Evolutionary conservation across 2,888 invertebrate species (phyloP), one percentile per base, ranked within the genome.

Genomic region (Sphaeridia pumilis): DNA sequence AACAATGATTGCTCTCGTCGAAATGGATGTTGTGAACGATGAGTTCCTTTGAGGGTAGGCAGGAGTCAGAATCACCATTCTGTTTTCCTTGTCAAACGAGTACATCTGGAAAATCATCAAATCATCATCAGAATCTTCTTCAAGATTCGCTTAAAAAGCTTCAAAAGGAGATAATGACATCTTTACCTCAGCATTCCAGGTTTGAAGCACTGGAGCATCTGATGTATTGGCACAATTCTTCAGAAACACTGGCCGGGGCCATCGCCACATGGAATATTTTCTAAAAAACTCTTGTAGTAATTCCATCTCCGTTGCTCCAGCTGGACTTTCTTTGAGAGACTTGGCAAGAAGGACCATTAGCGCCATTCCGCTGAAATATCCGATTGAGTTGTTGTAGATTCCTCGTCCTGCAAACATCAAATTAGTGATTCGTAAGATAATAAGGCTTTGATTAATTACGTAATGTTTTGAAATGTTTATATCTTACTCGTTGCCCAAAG

Each of bases 111-210:
- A 46, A 34, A 34, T 34, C 21, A 28, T 27, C 21, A 46, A 21
- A 38, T 31, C 31, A 31, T n/a, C n/a, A n/a, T n/a, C n/a, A n/a
- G n/a, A n/a, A n/a, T n/a, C n/a, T n/a, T n/a, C 7, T 31, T 31
- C 31, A 31, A 31, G 10, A 31, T 14, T 31, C 14, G 31, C 31
- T 31, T 14, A 10, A 10, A 31, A 31, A 31, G 45, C 25, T 24
- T 27, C 3, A 14, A 12, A 45, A 5, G 10, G 14, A 24, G 5
- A 3, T 26, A 20, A 27, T 17, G 21, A 17, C 21, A n/a, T 46
- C n/a, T 10, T 25, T 22, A 47, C 47, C 22, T 47, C 24, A 47
- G 47, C 36, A 47, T 47, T 47, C 47, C 47, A 47, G 4, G 36
- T 25, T 47, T 47, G 20, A 4, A 47, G 24, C 2, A 47, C 22